phyloP scores from a whole-genome alignment of 1,140 invertebrate genomes.

The Sitodiplosis mosellana region DNA sequence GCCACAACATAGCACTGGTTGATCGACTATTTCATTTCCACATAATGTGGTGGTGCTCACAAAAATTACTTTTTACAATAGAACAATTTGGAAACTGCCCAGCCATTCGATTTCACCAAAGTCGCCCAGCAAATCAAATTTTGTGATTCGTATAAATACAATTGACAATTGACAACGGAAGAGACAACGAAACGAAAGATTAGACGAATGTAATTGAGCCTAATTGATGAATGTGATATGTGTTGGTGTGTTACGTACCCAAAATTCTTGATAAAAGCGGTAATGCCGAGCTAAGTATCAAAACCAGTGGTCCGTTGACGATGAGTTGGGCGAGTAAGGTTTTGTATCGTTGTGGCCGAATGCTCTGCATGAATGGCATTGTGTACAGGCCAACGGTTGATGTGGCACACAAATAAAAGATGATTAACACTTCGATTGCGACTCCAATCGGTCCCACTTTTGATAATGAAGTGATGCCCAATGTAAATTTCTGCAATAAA shows the following conservation, averaged over 20 bases:
- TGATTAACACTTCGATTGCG: slow-evolving; percentile 75
- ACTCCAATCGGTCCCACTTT: slow-evolving; percentile 79
- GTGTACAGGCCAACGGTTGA: slow-evolving; percentile 86
- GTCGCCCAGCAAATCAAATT: slow-evolving; percentile 92
- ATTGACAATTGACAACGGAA: slow-evolving; percentile 31
- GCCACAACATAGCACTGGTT: slow-evolving; percentile 63
- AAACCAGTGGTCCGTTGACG: slow-evolving; percentile 73
- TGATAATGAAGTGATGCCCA: slow-evolving; percentile 81
- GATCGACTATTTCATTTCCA: slow-evolving; percentile 79
- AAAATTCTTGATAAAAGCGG: slow-evolving; percentile 86
- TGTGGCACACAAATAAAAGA: slow-evolving; percentile 83
- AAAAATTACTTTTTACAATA: slow-evolving; percentile 87
- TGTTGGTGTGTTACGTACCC: slow-evolving; percentile 37
- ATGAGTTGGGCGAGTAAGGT: slow-evolving; percentile 87
- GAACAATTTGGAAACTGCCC: slow-evolving; percentile 84
- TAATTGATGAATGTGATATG: not conserved
- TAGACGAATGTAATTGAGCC: no score
- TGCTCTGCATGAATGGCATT: slow-evolving; percentile 49
- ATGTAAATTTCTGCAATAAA: slow-evolving; percentile 70
- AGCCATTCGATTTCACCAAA: slow-evolving; percentile 96
- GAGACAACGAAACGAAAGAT: not conserved
- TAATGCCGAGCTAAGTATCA: slow-evolving; percentile 86
- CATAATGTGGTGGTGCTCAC: slow-evolving; percentile 70
- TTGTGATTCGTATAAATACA: no score
- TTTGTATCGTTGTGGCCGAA: slow-evolving; percentile 51